Percentiles rank a stretch among this genome's conserved stretches.
These are phyloP conservation scores for Octomys mimax DNA, from an alignment of 2,797 vertebrate genomes.

Conservation along the genomic window DNA sequence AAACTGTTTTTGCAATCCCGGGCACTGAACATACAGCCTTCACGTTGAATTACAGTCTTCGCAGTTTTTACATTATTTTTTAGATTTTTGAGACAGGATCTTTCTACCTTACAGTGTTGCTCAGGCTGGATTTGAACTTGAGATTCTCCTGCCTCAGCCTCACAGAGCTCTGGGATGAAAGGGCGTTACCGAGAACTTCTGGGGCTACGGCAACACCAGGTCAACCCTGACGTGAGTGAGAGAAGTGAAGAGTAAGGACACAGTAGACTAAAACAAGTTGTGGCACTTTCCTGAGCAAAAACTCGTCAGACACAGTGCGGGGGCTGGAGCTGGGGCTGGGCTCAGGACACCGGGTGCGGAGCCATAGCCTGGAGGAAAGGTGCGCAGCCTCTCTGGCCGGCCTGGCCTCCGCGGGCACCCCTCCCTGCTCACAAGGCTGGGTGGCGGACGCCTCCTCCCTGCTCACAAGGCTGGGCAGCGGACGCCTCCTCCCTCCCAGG, in stretches of 20 bases:
- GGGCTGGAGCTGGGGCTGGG: neutral
- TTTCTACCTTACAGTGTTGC: neutral
- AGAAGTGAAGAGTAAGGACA: neutral
- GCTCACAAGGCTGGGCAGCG: neutral
- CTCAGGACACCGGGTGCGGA: neutral
- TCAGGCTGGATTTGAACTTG: neutral
- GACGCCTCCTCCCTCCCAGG: neutral
- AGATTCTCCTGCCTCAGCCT: neutral
- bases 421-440: neutral
- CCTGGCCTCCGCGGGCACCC: neutral
- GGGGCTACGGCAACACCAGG: neutral
- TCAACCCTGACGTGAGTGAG: neutral
- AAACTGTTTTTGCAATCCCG: neutral
- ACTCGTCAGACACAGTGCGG: too few relatives aligned
- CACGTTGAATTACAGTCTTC: neutral
- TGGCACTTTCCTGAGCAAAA: neutral
- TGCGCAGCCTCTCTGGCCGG: neutral
- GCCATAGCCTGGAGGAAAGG: neutral
- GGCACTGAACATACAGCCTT: neutral
- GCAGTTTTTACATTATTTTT: neutral
- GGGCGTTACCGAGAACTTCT: neutral
- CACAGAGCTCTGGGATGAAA: neutral
- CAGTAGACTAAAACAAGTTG: neutral
- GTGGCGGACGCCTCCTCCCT: neutral
- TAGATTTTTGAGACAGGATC: neutral